Percentiles rank a stretch among this genome's conserved stretches.
These are phyloP conservation scores for Ornithoptera priamus DNA, from an alignment of 2,888 invertebrate genomes.

Conservation along the genomic window DNA sequence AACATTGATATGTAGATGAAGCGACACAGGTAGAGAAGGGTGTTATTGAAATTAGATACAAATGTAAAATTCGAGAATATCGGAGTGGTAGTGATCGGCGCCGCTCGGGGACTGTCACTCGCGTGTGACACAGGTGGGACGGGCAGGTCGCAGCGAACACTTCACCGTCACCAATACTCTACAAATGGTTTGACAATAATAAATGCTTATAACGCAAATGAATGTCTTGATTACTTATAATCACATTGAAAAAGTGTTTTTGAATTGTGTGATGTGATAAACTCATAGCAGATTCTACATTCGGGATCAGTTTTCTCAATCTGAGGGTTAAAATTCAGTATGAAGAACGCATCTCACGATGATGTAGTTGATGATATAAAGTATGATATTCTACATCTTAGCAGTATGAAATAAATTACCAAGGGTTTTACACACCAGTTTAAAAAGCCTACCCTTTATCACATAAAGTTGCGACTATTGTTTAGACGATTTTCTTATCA, in stretches of 20 bases:
- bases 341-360: no score
- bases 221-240: neutral
- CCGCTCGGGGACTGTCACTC: conserved; percentile 21
- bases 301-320: no score
- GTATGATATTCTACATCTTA: no score
- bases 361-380: no score
- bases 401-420: no score
- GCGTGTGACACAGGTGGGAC: conserved; percentile 40
- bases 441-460: no score
- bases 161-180: conserved; percentile 10
- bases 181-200: neutral
- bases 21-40: conserved; percentile 72
- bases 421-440: no score
- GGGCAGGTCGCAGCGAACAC: conserved; percentile 24
- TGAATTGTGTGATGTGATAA: no score
- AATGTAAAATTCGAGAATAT: conserved; percentile 65
- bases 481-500: no score
- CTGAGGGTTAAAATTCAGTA: no score
- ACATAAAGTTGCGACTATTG: no score
- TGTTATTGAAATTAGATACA: conserved; percentile 78
- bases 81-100: conserved; percentile 55
- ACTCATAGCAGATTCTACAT: no score
- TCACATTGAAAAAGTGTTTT: neutral
- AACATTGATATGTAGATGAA: conserved; percentile 78
- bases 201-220: neutral